Percentiles rank a stretch among this genome's conserved stretches.
Evolutionary conservation across 1,140 invertebrate species (phyloP).

Genomic region (Zaprionus davidi): DNA sequence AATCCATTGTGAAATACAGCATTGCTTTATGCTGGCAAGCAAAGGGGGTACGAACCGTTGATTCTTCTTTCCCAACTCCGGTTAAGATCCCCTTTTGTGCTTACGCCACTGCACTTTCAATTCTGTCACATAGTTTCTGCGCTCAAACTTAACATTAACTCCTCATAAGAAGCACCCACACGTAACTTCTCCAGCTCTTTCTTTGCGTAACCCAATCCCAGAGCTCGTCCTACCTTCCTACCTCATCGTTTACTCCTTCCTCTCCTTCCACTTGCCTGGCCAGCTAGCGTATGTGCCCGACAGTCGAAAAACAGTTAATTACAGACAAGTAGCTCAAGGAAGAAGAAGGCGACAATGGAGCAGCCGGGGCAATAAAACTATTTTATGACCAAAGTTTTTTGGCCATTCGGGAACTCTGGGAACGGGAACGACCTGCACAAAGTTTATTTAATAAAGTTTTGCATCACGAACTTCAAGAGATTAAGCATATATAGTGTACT

Average conservation of each 20-base stretch:
- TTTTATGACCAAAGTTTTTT: conserved; percentile 70
- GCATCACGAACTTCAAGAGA: conserved; percentile 52
- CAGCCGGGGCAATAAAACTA: conserved; percentile 70
- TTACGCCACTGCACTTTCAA: conserved; percentile 19
- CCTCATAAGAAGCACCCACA: conserved; percentile 48
- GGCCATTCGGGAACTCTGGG: background rate
- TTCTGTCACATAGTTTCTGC: conserved; percentile 62
- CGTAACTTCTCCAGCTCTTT: conserved; percentile 49
- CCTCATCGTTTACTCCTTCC: too few species aligned
- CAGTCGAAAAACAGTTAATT: conserved; percentile 77
- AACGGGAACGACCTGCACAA: conserved; percentile 8
- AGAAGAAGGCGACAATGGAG: conserved; percentile 56
- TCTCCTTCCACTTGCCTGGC: too few species aligned
- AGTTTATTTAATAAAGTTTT: conserved; percentile 71
- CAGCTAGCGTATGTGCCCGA: conserved; percentile 8
- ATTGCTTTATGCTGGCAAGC: too few species aligned
- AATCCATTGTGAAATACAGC: background rate
- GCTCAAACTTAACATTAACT: conserved; percentile 65
- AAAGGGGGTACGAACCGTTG: too few species aligned
- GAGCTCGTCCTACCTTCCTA: background rate
- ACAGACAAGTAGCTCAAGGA: conserved; percentile 74
- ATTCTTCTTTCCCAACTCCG: background rate
- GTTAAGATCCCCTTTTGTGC: background rate
- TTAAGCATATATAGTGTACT: conserved; percentile 49
- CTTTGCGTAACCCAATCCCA: conserved; percentile 10